Evolutionary conservation across 2,888 invertebrate genomes (phyloP).

Genomic region (Isotomurus palustris): DNA sequence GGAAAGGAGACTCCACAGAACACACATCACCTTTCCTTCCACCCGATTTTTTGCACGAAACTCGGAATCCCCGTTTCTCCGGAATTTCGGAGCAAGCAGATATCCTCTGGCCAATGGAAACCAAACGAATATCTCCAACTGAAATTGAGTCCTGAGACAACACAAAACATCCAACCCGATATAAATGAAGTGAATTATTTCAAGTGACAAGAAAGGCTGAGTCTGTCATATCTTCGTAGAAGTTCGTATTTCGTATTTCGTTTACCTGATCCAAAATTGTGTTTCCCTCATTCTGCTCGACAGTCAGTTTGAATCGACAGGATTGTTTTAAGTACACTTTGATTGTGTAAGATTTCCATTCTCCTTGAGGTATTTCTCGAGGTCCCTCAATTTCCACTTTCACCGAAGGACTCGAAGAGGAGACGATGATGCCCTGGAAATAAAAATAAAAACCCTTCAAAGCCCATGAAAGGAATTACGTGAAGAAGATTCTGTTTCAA

Average conservation of each 20-base stretch:
- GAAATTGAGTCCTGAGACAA: slow-evolving; percentile 39
- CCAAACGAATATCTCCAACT: slow-evolving; percentile 38
- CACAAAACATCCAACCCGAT: too few relatives aligned
- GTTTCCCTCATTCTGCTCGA: slow-evolving; percentile 32
- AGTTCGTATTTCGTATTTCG: neutral
- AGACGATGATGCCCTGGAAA: neutral
- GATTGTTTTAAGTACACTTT: slow-evolving; percentile 31
- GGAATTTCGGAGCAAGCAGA: slow-evolving; percentile 29
- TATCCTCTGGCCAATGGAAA: slow-evolving; percentile 25
- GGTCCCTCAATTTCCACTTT: slow-evolving; percentile 27
- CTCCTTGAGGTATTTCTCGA: slow-evolving; percentile 33
- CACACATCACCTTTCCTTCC: slow-evolving; percentile 39
- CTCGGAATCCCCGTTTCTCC: slow-evolving; percentile 30
- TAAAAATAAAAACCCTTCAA: too few relatives aligned
- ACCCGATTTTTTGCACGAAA: slow-evolving; percentile 32
- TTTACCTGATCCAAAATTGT: slow-evolving; percentile 33
- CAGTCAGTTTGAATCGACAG: slow-evolving; percentile 26
- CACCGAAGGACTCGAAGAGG: slow-evolving; percentile 1
- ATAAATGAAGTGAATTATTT: neutral
- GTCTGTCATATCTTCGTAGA: neutral
- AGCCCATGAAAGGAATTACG: too few relatives aligned
- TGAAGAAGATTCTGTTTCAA: too few relatives aligned
- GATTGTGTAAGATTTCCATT: slow-evolving; percentile 31
- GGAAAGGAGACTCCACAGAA: slow-evolving; percentile 34
- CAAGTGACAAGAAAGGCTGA: neutral